Conservation (phyloP, 1,140 invertebrate species). For the Hycleus cichorii region DNA sequence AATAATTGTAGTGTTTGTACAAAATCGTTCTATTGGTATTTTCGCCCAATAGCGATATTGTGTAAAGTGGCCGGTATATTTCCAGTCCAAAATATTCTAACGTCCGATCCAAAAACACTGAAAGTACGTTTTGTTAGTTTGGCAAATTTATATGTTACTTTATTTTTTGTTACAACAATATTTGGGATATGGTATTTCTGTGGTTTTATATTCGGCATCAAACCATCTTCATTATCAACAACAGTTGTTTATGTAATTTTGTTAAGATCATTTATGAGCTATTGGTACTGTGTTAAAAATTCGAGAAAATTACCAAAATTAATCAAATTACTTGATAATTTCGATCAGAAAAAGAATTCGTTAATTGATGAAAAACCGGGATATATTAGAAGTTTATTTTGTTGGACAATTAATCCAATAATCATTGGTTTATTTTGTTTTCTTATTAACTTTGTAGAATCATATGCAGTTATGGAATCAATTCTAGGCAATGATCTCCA, state of each 20-base stretch:
- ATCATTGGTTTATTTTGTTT: background rate
- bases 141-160: conserved; percentile 4
- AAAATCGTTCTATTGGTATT: conserved; percentile 17
- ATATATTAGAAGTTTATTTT: background rate
- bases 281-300: background rate
- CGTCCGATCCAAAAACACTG: conserved; percentile 4
- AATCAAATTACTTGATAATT: conserved; percentile 14
- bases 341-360: conserved; percentile 12
- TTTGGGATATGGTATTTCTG: background rate
- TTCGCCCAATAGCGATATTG: conserved; percentile 9
- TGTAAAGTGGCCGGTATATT: conserved; percentile 17
- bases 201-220: too few species aligned
- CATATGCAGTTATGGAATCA: too few species aligned
- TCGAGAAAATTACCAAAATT: conserved; percentile 9
- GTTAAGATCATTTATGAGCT: conserved; percentile 2
- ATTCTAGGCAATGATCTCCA: too few species aligned
- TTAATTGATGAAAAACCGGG: background rate
- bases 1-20: too few species aligned
- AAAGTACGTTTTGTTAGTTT: conserved; percentile 7
- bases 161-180: background rate
- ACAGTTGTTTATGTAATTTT: conserved; percentile 4
- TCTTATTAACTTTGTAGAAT: too few species aligned
- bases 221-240: background rate
- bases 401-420: conserved; percentile 2
- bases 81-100: conserved; percentile 15